Percentiles rank a stretch among this genome's conserved stretches.
Conservation (phyloP, 2,113 vertebrate genomes). For the Myotis yumanensis region DNA sequence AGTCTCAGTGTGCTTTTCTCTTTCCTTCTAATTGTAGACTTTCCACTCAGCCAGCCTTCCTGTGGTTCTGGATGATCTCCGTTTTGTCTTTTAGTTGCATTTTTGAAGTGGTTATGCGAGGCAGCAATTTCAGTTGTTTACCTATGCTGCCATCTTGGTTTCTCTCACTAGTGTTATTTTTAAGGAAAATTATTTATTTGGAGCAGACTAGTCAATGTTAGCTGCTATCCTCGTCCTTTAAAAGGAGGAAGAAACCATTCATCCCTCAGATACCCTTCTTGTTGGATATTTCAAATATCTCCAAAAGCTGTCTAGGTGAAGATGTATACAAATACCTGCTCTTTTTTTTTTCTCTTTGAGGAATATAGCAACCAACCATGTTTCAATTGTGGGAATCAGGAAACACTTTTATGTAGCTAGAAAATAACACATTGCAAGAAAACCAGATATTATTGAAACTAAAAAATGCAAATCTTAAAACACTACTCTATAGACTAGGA, state of each 20-base stretch:
- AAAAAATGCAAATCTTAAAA: constrained; percentile 3
- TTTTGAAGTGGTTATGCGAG: too few relatives aligned
- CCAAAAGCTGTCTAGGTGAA: neutral
- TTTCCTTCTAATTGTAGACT: too few relatives aligned
- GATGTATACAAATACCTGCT: neutral
- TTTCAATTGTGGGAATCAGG: neutral
- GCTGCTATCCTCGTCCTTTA: neutral
- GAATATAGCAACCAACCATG: neutral
- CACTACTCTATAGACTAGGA: neutral
- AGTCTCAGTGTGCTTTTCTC: too few relatives aligned
- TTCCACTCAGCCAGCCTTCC: too few relatives aligned
- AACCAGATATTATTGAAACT: neutral
- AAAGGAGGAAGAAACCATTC: neutral
- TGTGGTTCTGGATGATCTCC: too few relatives aligned
- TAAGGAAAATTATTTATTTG: neutral
- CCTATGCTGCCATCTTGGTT: too few relatives aligned
- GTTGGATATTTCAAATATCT: neutral
- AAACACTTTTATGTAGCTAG: neutral
- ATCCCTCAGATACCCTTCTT: neutral
- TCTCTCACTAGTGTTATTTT: neutral
- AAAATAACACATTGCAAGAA: neutral
- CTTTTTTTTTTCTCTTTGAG: neutral
- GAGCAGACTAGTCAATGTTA: neutral
- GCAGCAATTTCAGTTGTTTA: too few relatives aligned
- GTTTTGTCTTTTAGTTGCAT: too few relatives aligned